phyloP scores from a whole-genome alignment of 2,113 vertebrate species.

The Stictonetta naevosa region DNA sequence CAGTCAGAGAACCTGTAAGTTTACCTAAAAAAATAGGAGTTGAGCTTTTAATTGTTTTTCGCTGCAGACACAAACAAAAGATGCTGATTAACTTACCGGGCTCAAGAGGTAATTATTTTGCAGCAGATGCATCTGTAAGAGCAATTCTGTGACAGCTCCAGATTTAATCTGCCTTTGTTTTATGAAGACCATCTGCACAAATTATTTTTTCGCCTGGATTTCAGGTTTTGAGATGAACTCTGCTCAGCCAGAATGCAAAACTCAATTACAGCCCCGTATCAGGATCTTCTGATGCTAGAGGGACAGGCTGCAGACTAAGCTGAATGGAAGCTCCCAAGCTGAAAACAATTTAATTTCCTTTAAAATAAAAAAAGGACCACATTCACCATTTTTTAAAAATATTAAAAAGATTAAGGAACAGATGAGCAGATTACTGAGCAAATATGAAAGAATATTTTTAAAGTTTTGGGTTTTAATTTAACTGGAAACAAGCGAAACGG shows the following conservation, averaged over 20 bases:
- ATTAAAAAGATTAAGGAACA: conserved; percentile 54
- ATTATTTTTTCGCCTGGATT: conserved; percentile 53
- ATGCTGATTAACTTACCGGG: conserved; percentile 46
- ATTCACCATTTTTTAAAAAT: conserved; percentile 4
- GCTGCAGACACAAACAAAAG: conserved; percentile 53
- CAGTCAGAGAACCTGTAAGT: conserved; percentile 58
- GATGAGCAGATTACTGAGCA: conserved; percentile 69
- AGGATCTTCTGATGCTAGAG: conserved; percentile 44
- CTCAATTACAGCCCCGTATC: conserved; percentile 66
- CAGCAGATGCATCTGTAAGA: conserved; percentile 59
- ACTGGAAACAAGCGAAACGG: neutral
- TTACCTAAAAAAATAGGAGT: conserved; percentile 61
- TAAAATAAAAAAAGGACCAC: neutral
- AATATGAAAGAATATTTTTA: conserved; percentile 43
- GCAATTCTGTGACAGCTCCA: conserved; percentile 35
- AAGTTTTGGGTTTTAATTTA: neutral
- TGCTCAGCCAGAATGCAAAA: conserved; percentile 51
- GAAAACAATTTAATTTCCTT: conserved; percentile 79
- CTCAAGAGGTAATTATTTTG: conserved; percentile 71
- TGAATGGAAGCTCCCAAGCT: conserved; percentile 54
- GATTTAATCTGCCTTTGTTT: conserved; percentile 72
- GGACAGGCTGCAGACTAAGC: neutral
- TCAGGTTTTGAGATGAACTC: conserved; percentile 62
- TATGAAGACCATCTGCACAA: conserved; percentile 73
- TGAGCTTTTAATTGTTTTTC: conserved; percentile 72